These are phyloP conservation scores for Myotis yumanensis DNA, from an alignment of 2,113 vertebrate species.

Conservation along the genomic window DNA sequence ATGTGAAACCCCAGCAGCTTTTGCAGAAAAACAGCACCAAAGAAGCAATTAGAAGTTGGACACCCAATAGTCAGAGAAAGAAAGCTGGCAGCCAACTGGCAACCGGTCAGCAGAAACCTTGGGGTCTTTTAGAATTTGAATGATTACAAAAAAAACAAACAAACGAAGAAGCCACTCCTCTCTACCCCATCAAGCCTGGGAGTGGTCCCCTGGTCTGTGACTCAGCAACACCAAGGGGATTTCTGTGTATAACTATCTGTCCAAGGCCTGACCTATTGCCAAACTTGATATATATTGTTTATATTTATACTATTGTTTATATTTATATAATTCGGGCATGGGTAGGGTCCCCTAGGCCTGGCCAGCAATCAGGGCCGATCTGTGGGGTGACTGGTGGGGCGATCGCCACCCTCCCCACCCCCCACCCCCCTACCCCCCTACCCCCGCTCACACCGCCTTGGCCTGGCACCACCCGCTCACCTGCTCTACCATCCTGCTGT, in stretches of 20 bases:
- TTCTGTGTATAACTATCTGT: neutral
- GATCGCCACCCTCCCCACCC: too few relatives aligned
- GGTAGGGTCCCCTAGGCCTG: too few relatives aligned
- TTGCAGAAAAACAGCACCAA: conserved; percentile 43
- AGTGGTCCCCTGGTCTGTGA: too few relatives aligned
- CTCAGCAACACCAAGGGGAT: too few relatives aligned
- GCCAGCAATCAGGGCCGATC: too few relatives aligned
- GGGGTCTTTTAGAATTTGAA: neutral
- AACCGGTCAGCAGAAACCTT: neutral
- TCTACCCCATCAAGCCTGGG: neutral
- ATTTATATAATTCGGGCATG: too few relatives aligned
- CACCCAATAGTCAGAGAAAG: neutral
- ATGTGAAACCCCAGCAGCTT: neutral
- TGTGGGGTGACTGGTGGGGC: too few relatives aligned
- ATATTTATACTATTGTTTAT: neutral
- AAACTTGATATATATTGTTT: neutral
- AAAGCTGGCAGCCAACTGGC: neutral
- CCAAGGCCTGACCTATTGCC: neutral
- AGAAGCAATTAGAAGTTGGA: conserved; percentile 32
- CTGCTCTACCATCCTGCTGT: too few relatives aligned
- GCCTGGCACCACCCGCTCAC: too few relatives aligned
- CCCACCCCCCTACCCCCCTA: too few relatives aligned
- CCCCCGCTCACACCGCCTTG: too few relatives aligned
- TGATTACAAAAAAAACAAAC: neutral
- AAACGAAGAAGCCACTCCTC: neutral